Evolutionary conservation across 2,113 vertebrate species (phyloP).

Genomic region (Neogale vison): DNA sequence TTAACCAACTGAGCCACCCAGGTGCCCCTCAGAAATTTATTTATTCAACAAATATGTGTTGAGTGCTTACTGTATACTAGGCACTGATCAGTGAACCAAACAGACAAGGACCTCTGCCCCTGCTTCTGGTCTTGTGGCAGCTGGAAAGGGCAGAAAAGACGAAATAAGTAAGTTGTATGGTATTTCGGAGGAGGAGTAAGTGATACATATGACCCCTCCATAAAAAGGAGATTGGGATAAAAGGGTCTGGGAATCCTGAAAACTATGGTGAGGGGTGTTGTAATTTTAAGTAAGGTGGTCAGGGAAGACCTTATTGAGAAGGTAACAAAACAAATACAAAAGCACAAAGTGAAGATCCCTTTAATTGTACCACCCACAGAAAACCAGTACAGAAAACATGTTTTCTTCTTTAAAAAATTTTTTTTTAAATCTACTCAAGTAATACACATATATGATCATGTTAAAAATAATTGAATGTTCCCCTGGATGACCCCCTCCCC

Average conservation of each 20-base stretch:
- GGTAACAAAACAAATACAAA: background rate
- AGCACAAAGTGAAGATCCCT: background rate
- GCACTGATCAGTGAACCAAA: background rate
- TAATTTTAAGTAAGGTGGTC: background rate
- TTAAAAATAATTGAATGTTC: background rate
- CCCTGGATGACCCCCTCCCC: fast-evolving
- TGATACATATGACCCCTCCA: background rate
- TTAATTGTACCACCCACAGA: background rate
- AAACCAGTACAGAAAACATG: background rate
- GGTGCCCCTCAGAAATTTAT: background rate
- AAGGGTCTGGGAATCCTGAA: background rate
- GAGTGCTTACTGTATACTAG: background rate
- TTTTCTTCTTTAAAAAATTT: background rate
- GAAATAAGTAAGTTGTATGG: background rate
- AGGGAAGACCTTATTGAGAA: background rate
- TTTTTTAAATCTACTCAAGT: background rate
- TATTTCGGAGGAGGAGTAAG: background rate
- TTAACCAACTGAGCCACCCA: background rate
- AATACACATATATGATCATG: background rate
- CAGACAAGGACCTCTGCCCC: background rate
- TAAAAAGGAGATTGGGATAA: background rate
- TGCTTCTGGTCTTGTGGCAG: background rate
- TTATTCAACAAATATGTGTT: background rate
- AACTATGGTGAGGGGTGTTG: background rate
- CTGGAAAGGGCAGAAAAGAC: background rate